Percentiles rank a stretch among this genome's conserved stretches.
Evolutionary conservation across 2,888 invertebrate species (phyloP).

Genomic region (Hedychridium roseum): DNA sequence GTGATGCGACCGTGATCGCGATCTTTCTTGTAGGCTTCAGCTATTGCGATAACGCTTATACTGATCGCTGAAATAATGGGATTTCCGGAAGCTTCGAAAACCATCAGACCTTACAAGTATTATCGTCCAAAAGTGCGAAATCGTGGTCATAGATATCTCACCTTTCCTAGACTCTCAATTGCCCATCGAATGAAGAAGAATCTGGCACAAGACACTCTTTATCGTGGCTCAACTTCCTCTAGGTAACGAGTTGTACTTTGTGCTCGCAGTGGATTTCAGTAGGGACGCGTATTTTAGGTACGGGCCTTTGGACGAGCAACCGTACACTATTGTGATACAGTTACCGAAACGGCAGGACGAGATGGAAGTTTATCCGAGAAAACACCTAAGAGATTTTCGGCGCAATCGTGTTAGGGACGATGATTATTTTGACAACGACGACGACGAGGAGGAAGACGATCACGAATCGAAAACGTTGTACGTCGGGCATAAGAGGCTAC

Average conservation of each 20-base stretch:
- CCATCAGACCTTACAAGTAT: conserved; percentile 37
- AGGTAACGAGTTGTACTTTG: not conserved
- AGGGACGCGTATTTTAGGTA: conserved; percentile 21
- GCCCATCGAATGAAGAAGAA: not conserved
- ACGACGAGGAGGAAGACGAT: conserved; percentile 25
- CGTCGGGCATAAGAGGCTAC: conserved; percentile 32
- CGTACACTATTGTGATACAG: conserved; percentile 50
- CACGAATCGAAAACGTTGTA: conserved; percentile 27
- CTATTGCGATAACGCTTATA: too few species aligned
- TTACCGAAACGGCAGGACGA: conserved; percentile 36
- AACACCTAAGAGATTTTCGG: conserved; percentile 20
- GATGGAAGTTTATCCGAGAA: conserved; percentile 28
- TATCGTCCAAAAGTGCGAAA: conserved; percentile 33
- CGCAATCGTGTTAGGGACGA: conserved; percentile 20
- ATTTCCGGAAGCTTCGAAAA: conserved; percentile 35
- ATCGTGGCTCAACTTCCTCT: not conserved
- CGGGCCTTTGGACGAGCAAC: conserved; percentile 28
- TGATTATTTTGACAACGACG: conserved; percentile 34
- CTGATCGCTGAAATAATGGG: conserved; percentile 37
- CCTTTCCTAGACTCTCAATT: not conserved
- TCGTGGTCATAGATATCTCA: not conserved
- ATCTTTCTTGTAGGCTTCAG: too few species aligned
- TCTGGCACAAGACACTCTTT: not conserved
- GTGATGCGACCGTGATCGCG: too few species aligned
- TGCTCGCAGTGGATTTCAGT: not conserved